phyloP scores from a whole-genome alignment of 2,113 vertebrate species.

The Coregonus clupeaformis region DNA sequence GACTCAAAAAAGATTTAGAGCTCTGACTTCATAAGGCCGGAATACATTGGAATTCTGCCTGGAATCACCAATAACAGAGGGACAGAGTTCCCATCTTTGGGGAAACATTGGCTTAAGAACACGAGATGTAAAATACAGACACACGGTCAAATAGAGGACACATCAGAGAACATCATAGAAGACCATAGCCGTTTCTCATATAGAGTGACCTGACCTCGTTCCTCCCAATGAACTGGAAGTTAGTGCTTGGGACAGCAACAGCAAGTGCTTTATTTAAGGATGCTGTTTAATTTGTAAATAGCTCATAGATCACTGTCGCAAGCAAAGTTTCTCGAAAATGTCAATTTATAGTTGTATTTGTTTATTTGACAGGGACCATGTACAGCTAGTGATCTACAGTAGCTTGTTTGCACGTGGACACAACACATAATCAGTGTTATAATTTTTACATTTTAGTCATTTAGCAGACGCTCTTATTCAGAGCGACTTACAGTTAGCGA shows the following conservation, averaged over 20 bases:
- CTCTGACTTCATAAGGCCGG: background rate
- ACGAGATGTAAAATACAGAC: background rate
- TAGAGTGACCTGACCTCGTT: no score
- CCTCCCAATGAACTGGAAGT: no score
- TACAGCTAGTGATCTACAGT: background rate
- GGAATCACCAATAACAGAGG: background rate
- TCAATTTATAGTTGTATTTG: background rate
- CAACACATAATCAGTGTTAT: no score
- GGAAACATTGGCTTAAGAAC: background rate
- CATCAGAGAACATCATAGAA: background rate
- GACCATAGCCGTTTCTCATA: no score
- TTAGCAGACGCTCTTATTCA: no score
- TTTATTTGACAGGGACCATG: background rate
- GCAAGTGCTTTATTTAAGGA: no score
- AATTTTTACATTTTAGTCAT: no score
- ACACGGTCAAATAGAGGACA: background rate
- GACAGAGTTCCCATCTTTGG: slow-evolving; percentile 6
- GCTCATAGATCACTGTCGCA: background rate
- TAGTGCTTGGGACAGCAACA: no score
- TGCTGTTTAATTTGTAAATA: no score
- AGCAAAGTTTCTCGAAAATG: background rate
- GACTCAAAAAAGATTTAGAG: no score
- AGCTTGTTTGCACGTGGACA: no score
- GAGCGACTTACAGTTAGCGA: no score
- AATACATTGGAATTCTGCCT: background rate